Evolutionary conservation across 1,140 invertebrate genomes (phyloP).

Genomic region (Hydropsyche tenuis): DNA sequence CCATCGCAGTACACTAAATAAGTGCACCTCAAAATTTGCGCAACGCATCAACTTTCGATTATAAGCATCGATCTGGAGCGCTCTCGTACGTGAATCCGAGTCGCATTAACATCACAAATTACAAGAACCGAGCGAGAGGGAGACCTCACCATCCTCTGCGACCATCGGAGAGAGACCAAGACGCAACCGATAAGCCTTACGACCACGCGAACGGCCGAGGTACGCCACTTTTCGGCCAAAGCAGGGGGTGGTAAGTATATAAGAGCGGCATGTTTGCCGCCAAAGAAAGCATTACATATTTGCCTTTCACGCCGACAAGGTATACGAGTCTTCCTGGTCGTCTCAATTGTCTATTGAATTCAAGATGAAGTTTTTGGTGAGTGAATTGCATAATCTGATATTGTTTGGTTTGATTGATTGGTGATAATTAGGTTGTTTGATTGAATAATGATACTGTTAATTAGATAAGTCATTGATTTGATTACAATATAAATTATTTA

Average conservation of each 20-base stretch:
- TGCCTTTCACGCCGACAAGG: constrained; percentile 38
- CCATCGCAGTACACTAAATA: not conserved
- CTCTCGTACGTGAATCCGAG: no score
- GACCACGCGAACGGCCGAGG: constrained; percentile 42
- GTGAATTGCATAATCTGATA: constrained; percentile 45
- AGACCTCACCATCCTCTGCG: no score
- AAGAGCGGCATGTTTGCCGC: constrained; percentile 33
- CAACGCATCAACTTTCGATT: not conserved
- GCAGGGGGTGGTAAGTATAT: constrained; percentile 48
- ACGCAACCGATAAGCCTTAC: no score
- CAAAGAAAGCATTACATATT: constrained; percentile 50
- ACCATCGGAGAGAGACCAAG: no score
- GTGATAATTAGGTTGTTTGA: no score
- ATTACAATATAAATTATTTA: no score
- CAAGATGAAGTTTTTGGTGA: constrained; percentile 59
- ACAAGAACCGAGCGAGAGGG: no score
- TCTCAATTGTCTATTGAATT: not conserved
- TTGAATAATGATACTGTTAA: no score
- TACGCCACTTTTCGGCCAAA: not conserved
- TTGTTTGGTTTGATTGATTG: no score
- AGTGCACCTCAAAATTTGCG: no score
- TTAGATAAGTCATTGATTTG: no score
- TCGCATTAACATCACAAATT: no score
- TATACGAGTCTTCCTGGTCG: constrained; percentile 4
- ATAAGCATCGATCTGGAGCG: constrained; percentile 27